Conservation (phyloP, 1,140 invertebrate species). For the Caenorhabditis elegans region DNA sequence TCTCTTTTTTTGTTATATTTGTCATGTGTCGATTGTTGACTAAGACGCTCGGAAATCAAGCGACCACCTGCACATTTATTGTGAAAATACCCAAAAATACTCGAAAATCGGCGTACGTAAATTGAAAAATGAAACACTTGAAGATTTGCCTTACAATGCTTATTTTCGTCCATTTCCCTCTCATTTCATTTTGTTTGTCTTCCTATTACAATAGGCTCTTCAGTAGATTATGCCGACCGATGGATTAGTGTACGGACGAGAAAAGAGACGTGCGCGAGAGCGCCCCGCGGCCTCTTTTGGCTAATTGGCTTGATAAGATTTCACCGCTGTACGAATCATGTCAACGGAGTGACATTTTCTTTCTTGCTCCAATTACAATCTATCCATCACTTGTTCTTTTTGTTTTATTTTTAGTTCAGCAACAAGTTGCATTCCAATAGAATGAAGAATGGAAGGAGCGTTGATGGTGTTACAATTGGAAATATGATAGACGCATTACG, state of each 20-base stretch:
- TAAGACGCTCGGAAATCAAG: neutral
- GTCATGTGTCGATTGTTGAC: neutral
- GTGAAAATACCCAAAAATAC: neutral
- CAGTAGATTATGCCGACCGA: slow-evolving; percentile 11
- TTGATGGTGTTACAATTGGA: neutral
- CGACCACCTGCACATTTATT: neutral
- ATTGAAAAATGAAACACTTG: slow-evolving; percentile 9
- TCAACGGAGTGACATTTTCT: neutral
- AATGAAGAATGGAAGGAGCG: neutral
- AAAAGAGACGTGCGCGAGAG: neutral
- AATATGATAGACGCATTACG: slow-evolving; percentile 1
- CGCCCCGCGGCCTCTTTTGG: neutral
- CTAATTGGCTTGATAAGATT: slow-evolving; percentile 24
- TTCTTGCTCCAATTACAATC: slow-evolving; percentile 9
- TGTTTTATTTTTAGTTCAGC: neutral
- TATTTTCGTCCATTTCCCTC: neutral
- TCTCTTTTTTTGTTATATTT: neutral
- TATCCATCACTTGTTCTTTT: neutral
- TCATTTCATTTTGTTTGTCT: neutral
- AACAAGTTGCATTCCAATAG: neutral
- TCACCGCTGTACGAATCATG: neutral
- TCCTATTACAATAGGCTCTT: slow-evolving; percentile 15
- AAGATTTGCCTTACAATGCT: neutral
- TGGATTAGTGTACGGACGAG: neutral
- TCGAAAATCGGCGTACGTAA: neutral